A percentile compares a stretch with the other conserved stretches of the same genome.
These are phyloP conservation scores for Ips typographus DNA, from an alignment of 1,140 invertebrate genomes.

Conservation along the genomic window DNA sequence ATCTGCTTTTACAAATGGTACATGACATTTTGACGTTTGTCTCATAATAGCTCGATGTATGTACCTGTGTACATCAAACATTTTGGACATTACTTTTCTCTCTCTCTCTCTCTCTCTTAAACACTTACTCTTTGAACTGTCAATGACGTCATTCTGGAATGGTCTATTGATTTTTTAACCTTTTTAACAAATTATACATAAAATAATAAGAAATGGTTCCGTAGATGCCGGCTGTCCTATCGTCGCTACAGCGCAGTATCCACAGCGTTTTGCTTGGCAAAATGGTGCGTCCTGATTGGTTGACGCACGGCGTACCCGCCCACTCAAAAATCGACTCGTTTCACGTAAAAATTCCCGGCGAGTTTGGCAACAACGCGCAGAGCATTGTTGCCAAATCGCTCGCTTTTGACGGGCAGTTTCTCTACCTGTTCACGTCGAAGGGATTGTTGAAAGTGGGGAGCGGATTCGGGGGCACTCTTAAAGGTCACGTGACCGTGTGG, in stretches of 20 bases:
- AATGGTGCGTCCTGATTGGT: slow-evolving; percentile 81
- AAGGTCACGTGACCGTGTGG: slow-evolving; percentile 80
- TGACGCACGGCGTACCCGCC: slow-evolving; percentile 81
- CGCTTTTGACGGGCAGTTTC: slow-evolving; percentile 83
- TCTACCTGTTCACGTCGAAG: slow-evolving; percentile 79
- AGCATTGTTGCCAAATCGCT: slow-evolving; percentile 59
- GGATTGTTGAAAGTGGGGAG: slow-evolving; percentile 89
- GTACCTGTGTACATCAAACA: too few relatives aligned
- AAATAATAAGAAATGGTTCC: slow-evolving; percentile 6
- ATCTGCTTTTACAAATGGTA: too few relatives aligned
- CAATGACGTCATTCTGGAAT: too few relatives aligned
- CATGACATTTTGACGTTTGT: too few relatives aligned
- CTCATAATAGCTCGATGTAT: too few relatives aligned
- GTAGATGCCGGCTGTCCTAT: slow-evolving; percentile 83
- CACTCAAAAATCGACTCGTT: slow-evolving; percentile 76
- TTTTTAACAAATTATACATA: not conserved
- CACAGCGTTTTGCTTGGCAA: slow-evolving; percentile 85
- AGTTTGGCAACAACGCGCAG: slow-evolving; percentile 52
- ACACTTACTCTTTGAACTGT: too few relatives aligned
- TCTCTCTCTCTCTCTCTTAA: too few relatives aligned
- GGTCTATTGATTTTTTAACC: not conserved
- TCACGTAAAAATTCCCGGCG: slow-evolving; percentile 55
- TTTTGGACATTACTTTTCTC: too few relatives aligned
- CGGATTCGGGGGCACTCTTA: slow-evolving; percentile 87
- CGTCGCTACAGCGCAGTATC: slow-evolving; percentile 84